Percentiles rank a stretch among this genome's conserved stretches.
phyloP scores from a whole-genome alignment of 2,888 invertebrate genomes.

The Machimus rusticus region DNA sequence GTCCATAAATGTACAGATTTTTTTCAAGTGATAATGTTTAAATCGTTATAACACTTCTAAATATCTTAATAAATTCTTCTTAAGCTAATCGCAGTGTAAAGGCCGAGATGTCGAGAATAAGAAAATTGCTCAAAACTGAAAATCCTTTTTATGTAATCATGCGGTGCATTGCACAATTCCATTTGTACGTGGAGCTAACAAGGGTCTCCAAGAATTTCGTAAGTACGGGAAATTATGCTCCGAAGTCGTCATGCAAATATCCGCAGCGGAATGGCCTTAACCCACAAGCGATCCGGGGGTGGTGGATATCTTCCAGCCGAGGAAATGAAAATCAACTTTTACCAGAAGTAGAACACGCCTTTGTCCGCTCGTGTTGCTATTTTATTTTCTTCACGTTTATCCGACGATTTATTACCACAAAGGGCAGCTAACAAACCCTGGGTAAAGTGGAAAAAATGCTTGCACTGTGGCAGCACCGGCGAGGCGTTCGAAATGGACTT shows the following conservation, averaged over 20 bases:
- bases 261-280: constrained; percentile 1
- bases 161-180: not conserved
- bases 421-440: constrained; percentile 6
- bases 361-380: constrained; percentile 34
- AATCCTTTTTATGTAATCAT: not conserved
- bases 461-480: not conserved
- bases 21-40: too few relatives aligned
- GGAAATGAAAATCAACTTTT: constrained; percentile 38
- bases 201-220: not conserved
- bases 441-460: constrained; percentile 15
- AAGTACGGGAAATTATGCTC: constrained; percentile 4
- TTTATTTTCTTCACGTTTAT: constrained; percentile 17
- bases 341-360: constrained; percentile 5
- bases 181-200: not conserved
- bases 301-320: not conserved
- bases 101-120: too few relatives aligned
- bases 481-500: not conserved
- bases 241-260: constrained; percentile 14
- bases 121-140: too few relatives aligned
- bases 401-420: constrained; percentile 19
- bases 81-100: too few relatives aligned
- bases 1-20: too few relatives aligned
- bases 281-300: not conserved
- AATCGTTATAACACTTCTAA: too few relatives aligned
- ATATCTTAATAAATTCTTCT: too few relatives aligned